These are phyloP conservation scores for Odontesthes bonariensis DNA, from an alignment of 2,113 vertebrate species.

Conservation along the genomic window DNA sequence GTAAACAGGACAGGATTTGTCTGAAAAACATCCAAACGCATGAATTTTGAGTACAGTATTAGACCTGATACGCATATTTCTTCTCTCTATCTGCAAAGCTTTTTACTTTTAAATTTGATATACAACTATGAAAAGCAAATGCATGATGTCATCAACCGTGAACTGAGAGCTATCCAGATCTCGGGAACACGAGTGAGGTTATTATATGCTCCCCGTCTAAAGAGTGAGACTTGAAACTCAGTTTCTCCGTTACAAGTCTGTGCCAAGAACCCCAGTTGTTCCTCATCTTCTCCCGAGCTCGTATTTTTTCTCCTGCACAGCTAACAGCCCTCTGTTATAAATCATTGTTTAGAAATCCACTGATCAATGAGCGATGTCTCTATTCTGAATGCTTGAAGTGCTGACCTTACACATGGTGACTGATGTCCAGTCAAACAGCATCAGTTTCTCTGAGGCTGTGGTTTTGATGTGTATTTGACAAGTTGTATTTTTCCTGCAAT, in stretches of 20 bases:
- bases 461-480: neutral
- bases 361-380: neutral
- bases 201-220: neutral
- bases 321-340: neutral
- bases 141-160: neutral
- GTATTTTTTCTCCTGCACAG: neutral
- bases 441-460: neutral
- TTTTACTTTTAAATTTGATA: neutral
- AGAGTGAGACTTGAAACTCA: conserved; percentile 7
- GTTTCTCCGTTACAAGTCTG: neutral
- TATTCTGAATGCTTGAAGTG: neutral
- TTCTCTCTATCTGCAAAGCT: neutral
- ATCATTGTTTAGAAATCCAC: conserved; percentile 9
- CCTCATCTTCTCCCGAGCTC: neutral
- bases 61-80: neutral
- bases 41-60: neutral
- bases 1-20: neutral
- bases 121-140: conserved; percentile 3
- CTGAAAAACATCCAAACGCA: neutral
- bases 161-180: conserved; percentile 1
- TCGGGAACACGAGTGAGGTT: neutral
- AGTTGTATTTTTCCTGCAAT: neutral
- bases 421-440: neutral
- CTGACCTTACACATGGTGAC: neutral
- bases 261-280: conserved; percentile 14